Conservation (phyloP, 2,888 invertebrate genomes). For the Cancer borealis region DNA sequence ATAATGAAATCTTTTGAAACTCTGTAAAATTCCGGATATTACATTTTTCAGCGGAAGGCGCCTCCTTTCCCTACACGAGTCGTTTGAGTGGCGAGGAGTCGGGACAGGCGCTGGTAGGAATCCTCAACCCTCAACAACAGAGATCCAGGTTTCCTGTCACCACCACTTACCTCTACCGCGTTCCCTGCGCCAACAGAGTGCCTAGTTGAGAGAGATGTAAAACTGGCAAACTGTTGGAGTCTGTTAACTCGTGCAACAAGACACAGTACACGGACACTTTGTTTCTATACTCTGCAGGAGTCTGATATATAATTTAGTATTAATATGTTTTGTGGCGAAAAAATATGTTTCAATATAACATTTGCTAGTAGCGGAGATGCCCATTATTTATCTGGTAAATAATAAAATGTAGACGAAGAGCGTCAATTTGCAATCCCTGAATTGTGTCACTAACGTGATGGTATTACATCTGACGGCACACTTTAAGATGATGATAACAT, state of each 20-base stretch:
- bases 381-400: constrained; percentile 13
- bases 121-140: neutral
- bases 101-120: neutral
- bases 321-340: neutral
- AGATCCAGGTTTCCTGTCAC: neutral
- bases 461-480: neutral
- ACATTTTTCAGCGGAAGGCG: constrained; percentile 23
- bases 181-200: neutral
- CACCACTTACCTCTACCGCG: neutral
- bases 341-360: neutral
- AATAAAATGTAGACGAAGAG: neutral
- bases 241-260: neutral
- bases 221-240: neutral
- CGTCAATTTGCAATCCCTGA: neutral
- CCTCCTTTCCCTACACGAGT: neutral
- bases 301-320: neutral
- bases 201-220: neutral
- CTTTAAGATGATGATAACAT: neutral
- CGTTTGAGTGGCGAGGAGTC: neutral
- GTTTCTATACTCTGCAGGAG: neutral
- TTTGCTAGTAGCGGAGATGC: neutral
- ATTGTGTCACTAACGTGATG: neutral
- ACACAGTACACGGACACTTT: neutral
- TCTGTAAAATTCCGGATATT: constrained; percentile 36
- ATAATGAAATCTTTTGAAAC: constrained; percentile 40